Evolutionary conservation across 2,888 invertebrate species (phyloP), one percentile per base, ranked within the genome.

Genomic region (Dryomyza anilis): DNA sequence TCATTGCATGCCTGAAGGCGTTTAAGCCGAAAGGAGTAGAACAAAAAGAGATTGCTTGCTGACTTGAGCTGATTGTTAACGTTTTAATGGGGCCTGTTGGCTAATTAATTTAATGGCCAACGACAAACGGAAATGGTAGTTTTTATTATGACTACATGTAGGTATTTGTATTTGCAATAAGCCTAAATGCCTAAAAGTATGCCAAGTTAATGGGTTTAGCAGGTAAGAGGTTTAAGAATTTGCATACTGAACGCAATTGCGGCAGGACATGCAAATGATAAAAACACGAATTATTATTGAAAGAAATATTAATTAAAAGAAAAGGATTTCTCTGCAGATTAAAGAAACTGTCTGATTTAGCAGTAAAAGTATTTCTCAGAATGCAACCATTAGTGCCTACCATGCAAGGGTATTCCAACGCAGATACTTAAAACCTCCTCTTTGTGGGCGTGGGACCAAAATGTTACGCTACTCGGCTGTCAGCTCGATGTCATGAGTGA

Each of bases 391-490:
- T n/a, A 19, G 7, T 43, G n/a, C 43, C n/a, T 16, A 16, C 19
- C 16, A 19, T 43, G n/a, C 5, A 16, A 43, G 43, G 43, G 19
- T 43, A 16, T 43, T 5, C 16, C 16, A 43, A 7, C 19, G 4
- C 19, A 16, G 16, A 43, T 8, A 43, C 43, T 16, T 43, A 16
- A 6, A 43, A 16, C 43, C 43, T 43, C n/a, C 46, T 3, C 19
- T 33, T 60, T 48, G 33, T 30, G 59, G 59, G 59, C 59, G 59
- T 60, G 48, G 25, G 21, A 36, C 14, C 2, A 29, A 60, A 60
- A 60, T 60, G 33, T 60, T 60, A 36, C 59, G 59, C 33, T 60
- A 48, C 36, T 60, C 59, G n/a, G n/a, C n/a, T 30, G 48, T 59
- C 59, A 46, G 33, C 46, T 59, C 23, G 58, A 46, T 59, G 46